phyloP scores from a whole-genome alignment of 2,888 invertebrate genomes.

The Hirtodrosophila alboralis region DNA sequence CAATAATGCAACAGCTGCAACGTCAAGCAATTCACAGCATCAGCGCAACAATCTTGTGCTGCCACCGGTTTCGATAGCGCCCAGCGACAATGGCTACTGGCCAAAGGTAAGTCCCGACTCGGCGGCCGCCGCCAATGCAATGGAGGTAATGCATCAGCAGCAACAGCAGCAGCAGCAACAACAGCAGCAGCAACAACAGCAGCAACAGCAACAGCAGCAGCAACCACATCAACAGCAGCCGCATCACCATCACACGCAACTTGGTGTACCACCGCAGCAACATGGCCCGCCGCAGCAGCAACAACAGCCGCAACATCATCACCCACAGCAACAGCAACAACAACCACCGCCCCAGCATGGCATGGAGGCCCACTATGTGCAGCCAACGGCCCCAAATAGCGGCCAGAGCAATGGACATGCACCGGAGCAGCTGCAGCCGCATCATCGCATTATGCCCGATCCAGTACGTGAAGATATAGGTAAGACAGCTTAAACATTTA shows the following conservation, averaged over 20 bases:
- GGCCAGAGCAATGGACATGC: slow-evolving; percentile 86
- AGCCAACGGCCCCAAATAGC: slow-evolving; percentile 86
- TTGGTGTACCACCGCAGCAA: slow-evolving; percentile 86
- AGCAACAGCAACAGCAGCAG: slow-evolving; percentile 66
- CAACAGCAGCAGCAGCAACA: slow-evolving; percentile 87
- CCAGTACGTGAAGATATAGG: slow-evolving; percentile 84
- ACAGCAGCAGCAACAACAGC: slow-evolving; percentile 83
- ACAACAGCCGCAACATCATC: slow-evolving; percentile 85
- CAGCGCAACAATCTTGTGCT: slow-evolving; percentile 77
- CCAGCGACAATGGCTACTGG: slow-evolving; percentile 88
- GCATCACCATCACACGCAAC: slow-evolving; percentile 86
- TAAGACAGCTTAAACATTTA: slow-evolving; percentile 75
- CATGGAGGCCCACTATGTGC: slow-evolving; percentile 76
- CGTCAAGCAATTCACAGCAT: slow-evolving; percentile 59
- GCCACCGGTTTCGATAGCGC: slow-evolving; percentile 82
- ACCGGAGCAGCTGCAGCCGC: slow-evolving; percentile 88
- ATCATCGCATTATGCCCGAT: slow-evolving; percentile 86
- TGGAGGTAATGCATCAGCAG: slow-evolving; percentile 87
- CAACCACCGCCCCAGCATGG: slow-evolving; percentile 89
- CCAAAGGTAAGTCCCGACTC: slow-evolving; percentile 93
- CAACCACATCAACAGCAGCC: slow-evolving; percentile 82
- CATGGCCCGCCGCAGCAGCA: slow-evolving; percentile 84
- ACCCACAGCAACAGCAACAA: slow-evolving; percentile 80
- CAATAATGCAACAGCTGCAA: slow-evolving; percentile 24
- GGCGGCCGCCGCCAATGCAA: slow-evolving; percentile 86